Base-by-base conservation (phyloP, 2,888 invertebrate genomes). In the Patella depressa region DNA sequence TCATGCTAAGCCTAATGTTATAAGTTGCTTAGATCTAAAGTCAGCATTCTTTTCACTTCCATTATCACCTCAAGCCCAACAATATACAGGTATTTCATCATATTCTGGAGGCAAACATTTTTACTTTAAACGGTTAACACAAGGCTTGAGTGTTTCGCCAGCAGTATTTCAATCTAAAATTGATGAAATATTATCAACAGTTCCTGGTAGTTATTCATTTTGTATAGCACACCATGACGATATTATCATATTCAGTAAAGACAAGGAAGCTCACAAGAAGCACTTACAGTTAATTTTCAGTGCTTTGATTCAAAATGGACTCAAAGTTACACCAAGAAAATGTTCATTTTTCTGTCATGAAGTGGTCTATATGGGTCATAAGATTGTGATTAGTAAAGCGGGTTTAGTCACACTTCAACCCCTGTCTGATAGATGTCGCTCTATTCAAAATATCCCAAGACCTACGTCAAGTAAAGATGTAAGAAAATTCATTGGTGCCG, bases 31-130 rank as follows among this genome's bases (percentile, higher is more conserved):
- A 19, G 65, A 65, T 65, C 11, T n/a, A n/a, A 65, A 65, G 65
- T 65, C 65, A 11, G 65, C 65, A 4, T n/a, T n/a, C 65, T 65
- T 65, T 65, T 65, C 5, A 19, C 34, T 65, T 65, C 65, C n/a
- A 65, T n/a, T 65, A 24, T 65, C 65, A 19, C n/a, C 65, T 65
- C 11, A 12, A 59, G 59, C 59, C 19, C 17, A 19, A n/a, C 59
- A 59, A 14, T 59, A 65, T 65, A 65, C n/a, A n/a, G 65, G 65
- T 65, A 65, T 65, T 65, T 65, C 65, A 65, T 65, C 65, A 65
- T 24, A 24, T 24, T 24, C 24, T 24, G 24, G 24, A 24, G 24
- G 24, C 24, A 24, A 24, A 24, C 1, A 24, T 24, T 24, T 24
- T 24, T 24, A 24, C 24, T 24, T 24, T 65, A 65, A 65, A 17